phyloP scores from a whole-genome alignment of 2,113 vertebrate species.

The Ginglymostoma cirratum region DNA sequence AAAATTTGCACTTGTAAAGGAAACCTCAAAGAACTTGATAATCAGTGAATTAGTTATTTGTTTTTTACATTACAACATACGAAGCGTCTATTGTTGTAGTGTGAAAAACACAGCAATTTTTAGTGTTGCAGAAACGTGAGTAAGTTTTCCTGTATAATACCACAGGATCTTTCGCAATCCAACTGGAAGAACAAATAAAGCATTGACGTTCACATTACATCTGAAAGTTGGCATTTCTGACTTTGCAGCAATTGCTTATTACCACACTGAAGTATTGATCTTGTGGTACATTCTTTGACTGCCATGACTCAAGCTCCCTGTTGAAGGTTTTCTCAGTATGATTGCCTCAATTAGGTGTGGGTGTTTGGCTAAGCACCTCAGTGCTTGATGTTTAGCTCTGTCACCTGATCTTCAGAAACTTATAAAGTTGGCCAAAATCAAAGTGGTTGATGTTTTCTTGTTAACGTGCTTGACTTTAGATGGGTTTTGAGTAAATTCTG shows the following conservation, averaged over 20 bases:
- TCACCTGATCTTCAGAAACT: no score
- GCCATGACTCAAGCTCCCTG: no score
- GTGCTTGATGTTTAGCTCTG: no score
- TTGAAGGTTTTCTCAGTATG: no score
- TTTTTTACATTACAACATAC: no score
- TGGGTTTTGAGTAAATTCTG: no score
- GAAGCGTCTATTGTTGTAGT: not conserved
- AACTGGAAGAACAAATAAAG: not conserved
- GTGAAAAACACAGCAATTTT: not conserved
- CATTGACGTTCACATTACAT: not conserved
- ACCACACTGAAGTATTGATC: not conserved
- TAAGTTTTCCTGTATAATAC: not conserved
- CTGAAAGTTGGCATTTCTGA: not conserved
- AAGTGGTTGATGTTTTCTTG: no score
- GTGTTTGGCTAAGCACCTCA: no score
- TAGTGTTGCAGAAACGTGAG: not conserved
- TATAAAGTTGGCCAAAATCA: no score
- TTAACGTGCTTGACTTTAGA: no score
- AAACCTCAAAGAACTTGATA: not conserved
- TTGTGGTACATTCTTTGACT: no score
- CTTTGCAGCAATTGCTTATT: not conserved
- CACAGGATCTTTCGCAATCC: not conserved
- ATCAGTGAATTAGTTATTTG: not conserved
- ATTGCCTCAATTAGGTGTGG: no score
- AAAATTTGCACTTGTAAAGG: not conserved